These are phyloP conservation scores for Ophion slaviceki DNA, from an alignment of 2,888 invertebrate species.

Conservation along the genomic window DNA sequence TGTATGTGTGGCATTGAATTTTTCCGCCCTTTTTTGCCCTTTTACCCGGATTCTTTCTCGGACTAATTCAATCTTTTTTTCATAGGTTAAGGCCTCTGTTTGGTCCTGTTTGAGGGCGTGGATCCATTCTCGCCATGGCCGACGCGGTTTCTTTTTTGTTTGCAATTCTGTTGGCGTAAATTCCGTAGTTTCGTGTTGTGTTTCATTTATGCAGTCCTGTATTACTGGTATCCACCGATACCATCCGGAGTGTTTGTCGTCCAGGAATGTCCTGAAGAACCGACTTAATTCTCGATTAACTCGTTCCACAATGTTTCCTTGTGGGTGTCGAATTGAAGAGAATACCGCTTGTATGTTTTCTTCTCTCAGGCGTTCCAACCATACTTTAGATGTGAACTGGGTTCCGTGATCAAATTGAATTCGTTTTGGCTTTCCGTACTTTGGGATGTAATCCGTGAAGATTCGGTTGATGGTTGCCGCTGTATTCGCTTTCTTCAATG, in stretches of 20 bases:
- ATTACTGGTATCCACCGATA: background rate
- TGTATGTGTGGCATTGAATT: background rate
- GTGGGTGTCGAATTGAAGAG: constrained; percentile 34
- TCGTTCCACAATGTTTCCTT: constrained; percentile 18
- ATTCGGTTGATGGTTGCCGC: constrained; percentile 4
- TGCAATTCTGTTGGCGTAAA: background rate
- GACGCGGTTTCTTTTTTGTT: background rate
- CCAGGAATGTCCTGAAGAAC: constrained; percentile 17
- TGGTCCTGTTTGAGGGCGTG: background rate
- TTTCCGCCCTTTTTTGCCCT: constrained; percentile 7
- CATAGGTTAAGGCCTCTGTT: background rate
- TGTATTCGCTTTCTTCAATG: background rate
- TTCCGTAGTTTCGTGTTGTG: background rate
- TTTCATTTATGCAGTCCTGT: constrained; percentile 24
- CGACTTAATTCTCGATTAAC: constrained; percentile 16
- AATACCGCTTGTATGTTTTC: background rate
- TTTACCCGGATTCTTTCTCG: constrained; percentile 3
- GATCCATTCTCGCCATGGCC: constrained; percentile 24
- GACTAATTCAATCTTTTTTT: background rate
- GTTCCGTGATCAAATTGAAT: constrained; percentile 41
- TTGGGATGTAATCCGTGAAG: constrained; percentile 4
- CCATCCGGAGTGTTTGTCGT: constrained; percentile 14
- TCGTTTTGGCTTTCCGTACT: constrained; percentile 9
- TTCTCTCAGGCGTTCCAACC: background rate
- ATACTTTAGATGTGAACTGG: constrained; percentile 4